Conservation (phyloP, 2,888 invertebrate genomes). For the Callyntrura guangdongensis region DNA sequence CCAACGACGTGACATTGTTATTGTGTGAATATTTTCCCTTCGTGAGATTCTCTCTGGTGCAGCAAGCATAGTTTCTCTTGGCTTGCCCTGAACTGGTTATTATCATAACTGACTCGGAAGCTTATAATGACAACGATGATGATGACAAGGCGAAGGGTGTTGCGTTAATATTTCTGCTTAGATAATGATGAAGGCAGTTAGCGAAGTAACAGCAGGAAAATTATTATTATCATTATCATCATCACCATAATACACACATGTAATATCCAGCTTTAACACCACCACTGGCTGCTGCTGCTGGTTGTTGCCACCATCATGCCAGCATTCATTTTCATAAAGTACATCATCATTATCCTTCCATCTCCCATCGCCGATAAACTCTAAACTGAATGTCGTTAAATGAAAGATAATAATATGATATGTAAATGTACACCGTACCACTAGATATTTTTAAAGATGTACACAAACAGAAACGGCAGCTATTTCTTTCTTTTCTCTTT, state of each 20-base stretch:
- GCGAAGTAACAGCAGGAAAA: constrained; percentile 64
- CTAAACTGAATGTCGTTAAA: not conserved
- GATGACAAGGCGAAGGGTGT: constrained; percentile 66
- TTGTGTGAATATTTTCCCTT: no score
- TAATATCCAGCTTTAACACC: no score
- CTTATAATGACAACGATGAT: constrained; percentile 17
- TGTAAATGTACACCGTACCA: not conserved
- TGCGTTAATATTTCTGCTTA: constrained; percentile 16
- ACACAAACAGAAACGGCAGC: not conserved
- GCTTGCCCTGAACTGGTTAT: no score
- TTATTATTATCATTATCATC: constrained; percentile 54
- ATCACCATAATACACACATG: no score
- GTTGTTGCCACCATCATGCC: no score
- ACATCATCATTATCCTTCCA: constrained; percentile 5
- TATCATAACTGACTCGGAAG: constrained; percentile 26
- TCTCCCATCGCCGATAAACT: constrained; percentile 5
- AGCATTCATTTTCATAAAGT: constrained; percentile 58
- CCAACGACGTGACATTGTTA: no score
- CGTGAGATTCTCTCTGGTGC: no score
- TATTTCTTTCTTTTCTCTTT: not conserved
- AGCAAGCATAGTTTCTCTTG: no score
- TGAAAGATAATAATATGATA: not conserved
- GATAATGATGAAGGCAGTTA: constrained; percentile 59
- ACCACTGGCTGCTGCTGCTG: constrained; percentile 4
- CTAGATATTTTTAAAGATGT: constrained; percentile 15